Base-by-base conservation (phyloP, 2,888 invertebrate species). In the Ochlodes sylvanus region DNA sequence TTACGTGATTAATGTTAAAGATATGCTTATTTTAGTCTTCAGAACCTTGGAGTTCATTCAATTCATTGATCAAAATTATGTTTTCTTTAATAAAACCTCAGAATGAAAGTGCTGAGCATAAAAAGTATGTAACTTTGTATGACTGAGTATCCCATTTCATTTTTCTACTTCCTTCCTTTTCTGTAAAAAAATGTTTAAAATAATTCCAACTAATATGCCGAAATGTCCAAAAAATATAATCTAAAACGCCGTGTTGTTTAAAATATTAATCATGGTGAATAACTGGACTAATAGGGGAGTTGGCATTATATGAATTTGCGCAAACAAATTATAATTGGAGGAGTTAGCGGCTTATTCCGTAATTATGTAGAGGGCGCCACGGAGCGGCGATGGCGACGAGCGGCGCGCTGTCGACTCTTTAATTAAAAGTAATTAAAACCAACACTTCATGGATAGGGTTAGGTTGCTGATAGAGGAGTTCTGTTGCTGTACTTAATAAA, bases 341-440 rank as follows among this genome's bases (percentile, higher is more conserved):
- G 34, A 32, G 17, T 50, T 15, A 19, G 32, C 38, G 41, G 32
- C 55, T 52, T 38, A 21, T n/a, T 41, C 41, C 17, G 54, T 63
- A 63, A 52, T 63, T 63, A 54, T 6, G 62, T 32, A 52, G 52
- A 52, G 27, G 50, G 61, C 34, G 50, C 50, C 50, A 47, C n/a
- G 42, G 47, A 54, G 52, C 32, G 41, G 14, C 21, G 34, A 27
- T 27, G 12, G 9, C 38, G 6, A 5, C 34, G 50, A 42, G 34
- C 50, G 34, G 4, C 47, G 32, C 27, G 14, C 19, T 42, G 50
- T 2, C 54, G 63, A 19, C 63, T 27, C 19, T 42, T 21, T 63
- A 54, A 54, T 63, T 52, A 54, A 63, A 54, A 52, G 54, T 63
- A 63, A 63, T 63, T 63, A 54, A 52, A 54, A 63, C 41, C 54